Conservation (phyloP, 2,113 vertebrate species). For the Mobula birostris region DNA sequence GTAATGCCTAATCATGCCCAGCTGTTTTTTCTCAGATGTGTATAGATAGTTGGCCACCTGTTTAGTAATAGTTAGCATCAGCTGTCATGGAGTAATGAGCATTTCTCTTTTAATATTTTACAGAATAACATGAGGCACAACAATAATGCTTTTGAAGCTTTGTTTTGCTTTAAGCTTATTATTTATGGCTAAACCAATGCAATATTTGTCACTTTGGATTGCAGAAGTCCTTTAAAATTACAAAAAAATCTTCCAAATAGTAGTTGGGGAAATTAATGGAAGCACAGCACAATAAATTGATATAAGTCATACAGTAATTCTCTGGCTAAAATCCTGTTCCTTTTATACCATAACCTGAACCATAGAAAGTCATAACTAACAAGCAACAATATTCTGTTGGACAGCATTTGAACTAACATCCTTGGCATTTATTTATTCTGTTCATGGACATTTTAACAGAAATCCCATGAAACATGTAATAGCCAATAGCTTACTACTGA, state of each 20-base stretch:
- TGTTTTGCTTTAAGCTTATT: not conserved
- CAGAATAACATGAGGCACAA: not conserved
- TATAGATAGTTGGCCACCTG: conserved; percentile 1
- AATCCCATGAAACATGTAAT: not conserved
- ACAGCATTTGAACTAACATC: not conserved
- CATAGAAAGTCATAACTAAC: not conserved
- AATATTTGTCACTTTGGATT: not conserved
- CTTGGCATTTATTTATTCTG: not conserved
- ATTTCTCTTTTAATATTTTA: not conserved
- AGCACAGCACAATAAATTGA: not conserved
- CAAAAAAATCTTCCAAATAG: not conserved
- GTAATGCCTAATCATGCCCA: not conserved
- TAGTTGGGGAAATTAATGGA: not conserved
- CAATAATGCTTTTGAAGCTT: no score
- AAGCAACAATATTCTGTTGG: not conserved
- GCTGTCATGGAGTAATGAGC: not conserved
- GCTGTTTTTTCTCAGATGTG: not conserved
- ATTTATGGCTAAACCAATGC: not conserved
- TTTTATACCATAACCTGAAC: not conserved
- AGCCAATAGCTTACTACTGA: not conserved
- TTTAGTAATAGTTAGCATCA: not conserved
- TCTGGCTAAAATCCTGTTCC: not conserved
- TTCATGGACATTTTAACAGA: not conserved
- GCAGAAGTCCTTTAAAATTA: not conserved
- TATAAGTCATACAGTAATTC: not conserved